Conservation (phyloP, 2,113 vertebrate genomes). For the Galeopterus variegatus region DNA sequence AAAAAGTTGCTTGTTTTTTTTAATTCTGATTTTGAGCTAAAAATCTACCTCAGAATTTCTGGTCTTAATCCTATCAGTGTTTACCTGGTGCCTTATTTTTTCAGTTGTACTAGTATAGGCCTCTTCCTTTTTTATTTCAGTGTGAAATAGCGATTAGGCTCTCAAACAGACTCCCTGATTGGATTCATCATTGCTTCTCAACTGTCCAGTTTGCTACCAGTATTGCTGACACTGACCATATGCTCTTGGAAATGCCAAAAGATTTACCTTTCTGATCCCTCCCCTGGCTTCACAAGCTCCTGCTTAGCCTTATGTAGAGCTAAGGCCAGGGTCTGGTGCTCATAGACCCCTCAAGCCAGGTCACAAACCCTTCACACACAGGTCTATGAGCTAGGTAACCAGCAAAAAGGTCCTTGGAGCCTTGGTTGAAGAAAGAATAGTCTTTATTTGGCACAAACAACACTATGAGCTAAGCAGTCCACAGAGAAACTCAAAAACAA, state of each 20-base stretch:
- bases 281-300: not conserved
- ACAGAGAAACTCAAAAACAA: no score
- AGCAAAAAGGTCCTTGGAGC: no score
- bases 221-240: not conserved
- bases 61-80: not conserved
- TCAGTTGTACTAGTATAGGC: not conserved
- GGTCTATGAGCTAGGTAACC: no score
- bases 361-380: no score
- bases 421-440: no score
- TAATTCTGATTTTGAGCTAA: not conserved
- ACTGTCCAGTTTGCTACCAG: not conserved
- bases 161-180: not conserved
- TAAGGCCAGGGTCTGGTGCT: no score
- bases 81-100: not conserved
- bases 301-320: not conserved
- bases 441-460: no score
- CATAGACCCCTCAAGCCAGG: no score
- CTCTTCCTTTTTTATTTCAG: not conserved
- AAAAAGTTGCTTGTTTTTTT: not conserved
- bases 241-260: slow-evolving; percentile 7
- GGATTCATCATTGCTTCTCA: not conserved
- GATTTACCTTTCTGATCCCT: not conserved
- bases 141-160: not conserved
- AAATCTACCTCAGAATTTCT: not conserved
- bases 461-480: no score